Base-by-base conservation (phyloP, 2,113 vertebrate genomes). In the Vulpes lagopus region DNA sequence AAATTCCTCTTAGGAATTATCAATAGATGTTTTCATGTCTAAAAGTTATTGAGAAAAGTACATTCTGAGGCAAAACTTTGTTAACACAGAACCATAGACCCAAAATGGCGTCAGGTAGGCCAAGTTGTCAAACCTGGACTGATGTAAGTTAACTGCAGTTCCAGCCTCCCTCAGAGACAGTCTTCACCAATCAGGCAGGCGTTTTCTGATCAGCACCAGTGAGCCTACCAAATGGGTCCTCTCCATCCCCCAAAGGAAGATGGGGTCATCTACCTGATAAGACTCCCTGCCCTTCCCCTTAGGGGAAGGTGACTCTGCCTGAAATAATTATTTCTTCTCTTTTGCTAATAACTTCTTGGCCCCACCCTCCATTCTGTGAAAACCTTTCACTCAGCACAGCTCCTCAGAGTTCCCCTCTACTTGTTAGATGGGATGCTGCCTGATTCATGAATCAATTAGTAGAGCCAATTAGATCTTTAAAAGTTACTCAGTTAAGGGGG, bases 31-130 rank as follows among this genome's bases (percentile, higher is more conserved):
- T 20, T 94, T 92, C 51, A 27, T 38, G 22, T 78, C 55, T 59
- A 62, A 86, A 79, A 81, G 7, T 82, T 91, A 22, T 89, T 35
- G 10, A 96, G 91, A 79, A 95, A 95, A 79, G 53, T 74, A 93
- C 51, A 53, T 55, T 65, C 55, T 62, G 20, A 88, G 65, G 78
- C 62, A 94, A 78, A 95, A 91, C 30, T 27, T 76, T 30, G 14
- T 76, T 51, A 27, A 76, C 49, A 49, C 23, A 49, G 49, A 76
- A 27, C 74, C 43, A 51, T 14, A 51, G 74, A 25, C 43, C 74
- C 74, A 15, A 76, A 27, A 16, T 51, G 74, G 43, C 15, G 0
- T 76, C 43, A 27, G 11, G 3, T 30, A 76, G 73, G 43, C 74
- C 43, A 76, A 8, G 43, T 76, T 27, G 27, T 17, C 43, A 27